These are phyloP conservation scores for Corvus hawaiiensis DNA, from an alignment of 2,113 vertebrate species.

Conservation along the genomic window DNA sequence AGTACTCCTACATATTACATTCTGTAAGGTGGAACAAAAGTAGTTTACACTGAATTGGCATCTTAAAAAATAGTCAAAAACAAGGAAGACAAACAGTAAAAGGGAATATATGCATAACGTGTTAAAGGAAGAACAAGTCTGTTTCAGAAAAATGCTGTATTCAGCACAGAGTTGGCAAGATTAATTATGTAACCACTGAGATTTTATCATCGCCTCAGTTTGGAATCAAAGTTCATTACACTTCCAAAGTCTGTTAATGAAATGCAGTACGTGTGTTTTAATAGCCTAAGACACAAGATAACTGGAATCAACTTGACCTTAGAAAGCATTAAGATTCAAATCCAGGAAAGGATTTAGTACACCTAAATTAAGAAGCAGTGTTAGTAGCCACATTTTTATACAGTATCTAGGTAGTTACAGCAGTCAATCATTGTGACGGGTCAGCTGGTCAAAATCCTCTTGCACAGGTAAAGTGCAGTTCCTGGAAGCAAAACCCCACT, in stretches of 20 bases:
- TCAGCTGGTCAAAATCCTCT: background rate
- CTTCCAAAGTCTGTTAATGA: background rate
- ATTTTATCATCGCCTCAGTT: background rate
- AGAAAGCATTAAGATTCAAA: background rate
- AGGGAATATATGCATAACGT: background rate
- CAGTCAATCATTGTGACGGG: background rate
- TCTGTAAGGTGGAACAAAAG: background rate
- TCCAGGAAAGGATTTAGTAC: slow-evolving; percentile 6
- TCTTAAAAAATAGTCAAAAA: background rate
- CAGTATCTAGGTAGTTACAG: background rate
- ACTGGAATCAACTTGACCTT: background rate
- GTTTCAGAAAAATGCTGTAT: background rate
- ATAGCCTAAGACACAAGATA: background rate
- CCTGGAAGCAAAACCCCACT: background rate
- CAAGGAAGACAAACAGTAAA: background rate
- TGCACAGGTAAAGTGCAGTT: background rate
- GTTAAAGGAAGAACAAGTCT: background rate
- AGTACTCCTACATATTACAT: background rate
- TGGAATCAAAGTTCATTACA: background rate
- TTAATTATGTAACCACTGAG: background rate
- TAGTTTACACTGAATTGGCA: background rate
- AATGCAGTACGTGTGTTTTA: background rate
- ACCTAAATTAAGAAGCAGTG: background rate
- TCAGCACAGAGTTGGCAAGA: background rate
- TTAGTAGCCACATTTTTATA: background rate